Evolutionary conservation across 1,140 invertebrate genomes (phyloP), one percentile per base, ranked within the genome.

Genomic region (Macrobrachium rosenbergii): DNA sequence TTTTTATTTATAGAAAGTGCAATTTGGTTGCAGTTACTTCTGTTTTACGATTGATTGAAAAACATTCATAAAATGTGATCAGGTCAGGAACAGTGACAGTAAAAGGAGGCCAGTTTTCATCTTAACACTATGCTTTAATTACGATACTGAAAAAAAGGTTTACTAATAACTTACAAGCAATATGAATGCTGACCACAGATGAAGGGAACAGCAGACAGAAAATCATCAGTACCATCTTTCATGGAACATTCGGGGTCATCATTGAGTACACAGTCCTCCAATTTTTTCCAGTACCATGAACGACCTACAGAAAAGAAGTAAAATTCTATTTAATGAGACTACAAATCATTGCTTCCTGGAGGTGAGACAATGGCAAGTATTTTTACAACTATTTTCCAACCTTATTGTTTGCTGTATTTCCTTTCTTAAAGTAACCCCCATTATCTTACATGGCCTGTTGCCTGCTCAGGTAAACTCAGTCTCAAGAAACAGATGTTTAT

Each of bases 111-210:
- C 19, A 28, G 12, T 64, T 23, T 16, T 28, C 52, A 19, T 60
- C 72, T 8, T 19, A 2, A 37, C 60, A 76, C 14, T 11, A 64
- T 12, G 12, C 6, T 64, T 5, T 12, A 76, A 37, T 5, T 23
- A 58, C 64, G 0, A 80, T 82, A 64, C 12, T 37, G 28, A 67
- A 84, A 43, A 84, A 43, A 60, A 82, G n/a, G 19, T 7, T 21
- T 16, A 16, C 3, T 67, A n/a, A 37, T 21, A 43, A 94, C 95
- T 94, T 92, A 96, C 96, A 95, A 95, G 94, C 96, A 97, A 86
- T 95, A 95, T 79, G 96, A 94, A 83, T 96, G 94, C 91, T 97
- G 96, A 2, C 97, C 96, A 91, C 96, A 98, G 92, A 97, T 97
- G 92, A 97, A 97, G 84, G 86, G 82, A 52, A 89, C 73, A 1